Evolutionary conservation across 2,888 invertebrate species (phyloP).

Genomic region (Drosophila borealis): DNA sequence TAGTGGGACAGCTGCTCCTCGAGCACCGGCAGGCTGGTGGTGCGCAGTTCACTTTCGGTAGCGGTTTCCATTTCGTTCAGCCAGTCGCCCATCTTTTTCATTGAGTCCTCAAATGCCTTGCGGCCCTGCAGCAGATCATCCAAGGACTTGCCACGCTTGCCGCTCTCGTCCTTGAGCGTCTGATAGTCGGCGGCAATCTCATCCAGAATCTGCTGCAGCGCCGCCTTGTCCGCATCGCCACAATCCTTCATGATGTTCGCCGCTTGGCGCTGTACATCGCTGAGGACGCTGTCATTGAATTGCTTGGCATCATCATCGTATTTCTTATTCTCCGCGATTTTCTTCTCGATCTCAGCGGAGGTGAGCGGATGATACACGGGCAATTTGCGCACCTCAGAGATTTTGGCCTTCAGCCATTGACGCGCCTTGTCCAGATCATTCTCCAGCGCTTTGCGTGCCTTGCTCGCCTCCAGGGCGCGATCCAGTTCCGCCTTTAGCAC

Average conservation of each 20-base stretch:
- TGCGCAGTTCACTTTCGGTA: conserved; percentile 91
- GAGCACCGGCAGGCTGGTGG: conserved; percentile 92
- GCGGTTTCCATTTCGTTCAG: conserved; percentile 95
- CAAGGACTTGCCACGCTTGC: conserved; percentile 89
- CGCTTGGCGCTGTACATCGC: conserved; percentile 91
- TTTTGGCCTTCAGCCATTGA: conserved; percentile 92
- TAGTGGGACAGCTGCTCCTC: conserved; percentile 96
- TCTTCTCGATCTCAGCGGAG: conserved; percentile 92
- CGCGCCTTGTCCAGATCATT: conserved; percentile 91
- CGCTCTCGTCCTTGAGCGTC: conserved; percentile 89
- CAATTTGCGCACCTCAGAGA: conserved; percentile 90
- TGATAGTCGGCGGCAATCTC: conserved; percentile 90
- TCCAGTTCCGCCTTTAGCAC: conserved; percentile 91
- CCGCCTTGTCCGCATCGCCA: conserved; percentile 88
- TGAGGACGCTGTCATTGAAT: conserved; percentile 90
- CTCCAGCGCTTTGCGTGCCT: conserved; percentile 91
- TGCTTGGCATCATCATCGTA: conserved; percentile 91
- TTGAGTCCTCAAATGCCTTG: conserved; percentile 92
- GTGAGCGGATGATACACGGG: conserved; percentile 92
- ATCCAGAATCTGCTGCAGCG: conserved; percentile 88
- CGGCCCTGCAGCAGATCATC: conserved; percentile 91
- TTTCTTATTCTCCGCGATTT: conserved; percentile 90
- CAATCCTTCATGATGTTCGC: conserved; percentile 93
- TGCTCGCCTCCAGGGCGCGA: conserved; percentile 89
- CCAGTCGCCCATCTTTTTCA: conserved; percentile 94